A percentile compares a stretch with the other conserved stretches of the same genome.
Conservation (phyloP, 2,888 invertebrate species). For the Drosophila neonasuta region DNA sequence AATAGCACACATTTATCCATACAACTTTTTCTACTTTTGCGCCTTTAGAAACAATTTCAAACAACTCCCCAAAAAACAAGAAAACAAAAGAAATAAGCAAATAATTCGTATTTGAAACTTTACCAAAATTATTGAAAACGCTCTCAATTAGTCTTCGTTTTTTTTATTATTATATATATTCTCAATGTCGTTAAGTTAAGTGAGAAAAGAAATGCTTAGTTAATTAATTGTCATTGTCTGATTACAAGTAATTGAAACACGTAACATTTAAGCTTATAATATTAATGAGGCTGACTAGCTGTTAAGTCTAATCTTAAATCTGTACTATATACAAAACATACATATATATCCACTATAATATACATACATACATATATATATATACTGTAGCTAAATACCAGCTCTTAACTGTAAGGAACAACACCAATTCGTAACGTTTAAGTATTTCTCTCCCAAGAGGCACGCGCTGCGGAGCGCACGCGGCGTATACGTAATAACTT, state of each 20-base stretch:
- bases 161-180: conserved; percentile 18
- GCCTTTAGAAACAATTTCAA: conserved; percentile 48
- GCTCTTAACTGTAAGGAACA: conserved; percentile 55
- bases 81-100: conserved; percentile 37
- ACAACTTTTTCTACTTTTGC: conserved; percentile 56
- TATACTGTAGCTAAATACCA: conserved; percentile 40
- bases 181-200: conserved; percentile 33
- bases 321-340: conserved; percentile 29
- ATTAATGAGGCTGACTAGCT: conserved; percentile 75
- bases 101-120: conserved; percentile 54
- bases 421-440: conserved; percentile 63
- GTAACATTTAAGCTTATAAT: conserved; percentile 68
- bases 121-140: conserved; percentile 62
- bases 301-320: conserved; percentile 56
- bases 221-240: conserved; percentile 50
- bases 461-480: conserved; percentile 47
- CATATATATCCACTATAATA: conserved; percentile 12
- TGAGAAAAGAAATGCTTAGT: conserved; percentile 42
- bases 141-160: conserved; percentile 71
- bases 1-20: conserved; percentile 23
- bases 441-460: conserved; percentile 48
- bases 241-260: conserved; percentile 52
- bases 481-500: conserved; percentile 48
- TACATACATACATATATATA: conserved; percentile 15
- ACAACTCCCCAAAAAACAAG: conserved; percentile 22